A percentile compares a stretch with the other conserved stretches of the same genome.
Conservation (phyloP, 92 coral and sea anemone species). For the Anthopleura xanthogrammica region DNA sequence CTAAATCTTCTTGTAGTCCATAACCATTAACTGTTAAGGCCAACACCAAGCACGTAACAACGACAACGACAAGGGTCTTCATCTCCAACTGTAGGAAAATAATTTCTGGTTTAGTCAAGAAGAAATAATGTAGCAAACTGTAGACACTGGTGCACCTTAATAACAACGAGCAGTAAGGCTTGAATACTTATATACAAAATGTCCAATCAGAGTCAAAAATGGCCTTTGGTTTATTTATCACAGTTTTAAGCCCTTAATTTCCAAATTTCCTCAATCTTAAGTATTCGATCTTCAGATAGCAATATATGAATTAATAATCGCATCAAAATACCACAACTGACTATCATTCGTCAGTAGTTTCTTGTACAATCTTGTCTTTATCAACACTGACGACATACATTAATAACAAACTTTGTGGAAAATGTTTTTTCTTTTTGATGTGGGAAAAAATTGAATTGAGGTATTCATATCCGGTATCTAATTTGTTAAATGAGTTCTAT, state of each 20-base stretch:
- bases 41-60: neutral
- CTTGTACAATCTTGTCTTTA: neutral
- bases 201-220: neutral
- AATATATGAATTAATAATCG: neutral
- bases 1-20: neutral
- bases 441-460: no score
- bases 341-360: neutral
- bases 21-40: conserved; percentile 1
- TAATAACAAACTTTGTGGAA: neutral
- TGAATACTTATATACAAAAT: neutral
- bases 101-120: neutral
- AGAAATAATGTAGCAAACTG: neutral
- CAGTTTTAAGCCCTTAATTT: neutral
- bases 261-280: neutral
- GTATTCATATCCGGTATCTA: neutral
- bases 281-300: neutral
- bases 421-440: neutral
- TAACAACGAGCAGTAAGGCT: neutral
- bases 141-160: neutral
- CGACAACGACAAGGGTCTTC: neutral
- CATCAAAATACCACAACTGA: neutral
- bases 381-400: neutral
- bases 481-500: neutral
- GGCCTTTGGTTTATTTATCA: neutral
- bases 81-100: neutral